These are phyloP conservation scores for Chiloscyllium plagiosum DNA, from an alignment of 2,113 vertebrate species.

Conservation along the genomic window DNA sequence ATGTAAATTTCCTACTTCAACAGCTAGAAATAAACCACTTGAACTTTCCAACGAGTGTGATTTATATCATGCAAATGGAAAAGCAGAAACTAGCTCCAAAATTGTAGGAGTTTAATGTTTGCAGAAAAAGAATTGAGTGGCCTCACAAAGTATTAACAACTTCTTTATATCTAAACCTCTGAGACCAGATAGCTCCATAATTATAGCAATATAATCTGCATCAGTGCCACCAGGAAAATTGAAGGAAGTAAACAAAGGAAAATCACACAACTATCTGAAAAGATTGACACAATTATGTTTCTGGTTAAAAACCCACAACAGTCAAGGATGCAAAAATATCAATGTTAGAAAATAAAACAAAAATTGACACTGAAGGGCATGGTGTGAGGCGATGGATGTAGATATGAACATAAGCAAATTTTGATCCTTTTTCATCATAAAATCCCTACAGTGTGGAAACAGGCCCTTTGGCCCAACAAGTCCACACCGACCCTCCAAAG, in stretches of 20 bases:
- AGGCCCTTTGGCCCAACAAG: too few species aligned
- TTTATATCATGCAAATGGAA: background rate
- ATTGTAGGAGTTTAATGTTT: background rate
- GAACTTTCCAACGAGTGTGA: background rate
- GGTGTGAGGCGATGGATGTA: background rate
- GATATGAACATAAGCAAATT: background rate
- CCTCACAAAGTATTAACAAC: background rate
- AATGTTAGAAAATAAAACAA: background rate
- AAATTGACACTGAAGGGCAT: background rate
- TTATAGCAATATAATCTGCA: background rate
- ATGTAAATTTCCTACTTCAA: slow-evolving; percentile 15
- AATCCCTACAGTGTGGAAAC: too few species aligned
- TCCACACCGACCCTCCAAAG: too few species aligned
- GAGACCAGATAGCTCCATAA: background rate
- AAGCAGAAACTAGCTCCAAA: background rate
- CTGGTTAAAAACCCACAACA: background rate
- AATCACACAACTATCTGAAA: background rate
- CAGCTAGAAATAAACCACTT: slow-evolving; percentile 4
- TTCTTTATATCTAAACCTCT: background rate
- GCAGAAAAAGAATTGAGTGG: background rate
- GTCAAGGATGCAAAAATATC: background rate
- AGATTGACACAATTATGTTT: background rate
- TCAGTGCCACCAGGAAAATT: too few species aligned
- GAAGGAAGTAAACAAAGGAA: background rate
- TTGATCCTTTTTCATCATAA: background rate